Evolutionary conservation across 1,140 invertebrate genomes (phyloP), one percentile per base, ranked within the genome.

Genomic region (Drosophila athabasca): DNA sequence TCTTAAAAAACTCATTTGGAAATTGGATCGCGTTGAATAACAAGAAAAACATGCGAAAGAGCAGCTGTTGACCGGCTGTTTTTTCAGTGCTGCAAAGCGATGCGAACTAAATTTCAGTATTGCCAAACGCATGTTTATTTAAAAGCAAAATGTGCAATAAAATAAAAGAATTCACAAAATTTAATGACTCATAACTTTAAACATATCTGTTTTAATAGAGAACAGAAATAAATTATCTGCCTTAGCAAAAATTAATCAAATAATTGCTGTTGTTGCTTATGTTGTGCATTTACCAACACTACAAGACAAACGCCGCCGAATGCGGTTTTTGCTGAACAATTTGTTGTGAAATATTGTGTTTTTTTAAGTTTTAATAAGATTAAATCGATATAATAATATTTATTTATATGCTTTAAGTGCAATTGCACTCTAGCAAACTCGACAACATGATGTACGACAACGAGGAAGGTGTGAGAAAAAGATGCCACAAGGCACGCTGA

Each of bases 371-470:
- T 45, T 58, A 39, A 17, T 55, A 24, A 6, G 6, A 22, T 13
- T 39, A 50, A 45, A 45, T 3, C n/a, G 13, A 24, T 1, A 2
- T 46, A 44, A 48, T 31, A n/a, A 17, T 50, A 11, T 50, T 61
- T 39, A 29, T 7, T 41, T 19, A 6, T 6, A 22, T 26, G 19
- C 35, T 22, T 43, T 0, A 35, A 71, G 75, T 84, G 80, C 70
- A 29, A 15, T 1, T 24, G 73, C 83, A 73, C 49, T 58, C 50
- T 26, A 15, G 26, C 46, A 22, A 62, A 48, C 39, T n/a, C 22
- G n/a, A 1, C 58, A 87, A 61, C 1, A 90, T 81, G 69, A 90
- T 91, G 90, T 91, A 91, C 73, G 90, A 91, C 59, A 91, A 91
- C 55, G 90, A 91, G 43, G 90, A 91, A 67, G 90, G 90, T 91